A percentile compares a stretch with the other conserved stretches of the same genome.
Evolutionary conservation across 2,888 invertebrate species (phyloP).

Genomic region (Clunio marinus): DNA sequence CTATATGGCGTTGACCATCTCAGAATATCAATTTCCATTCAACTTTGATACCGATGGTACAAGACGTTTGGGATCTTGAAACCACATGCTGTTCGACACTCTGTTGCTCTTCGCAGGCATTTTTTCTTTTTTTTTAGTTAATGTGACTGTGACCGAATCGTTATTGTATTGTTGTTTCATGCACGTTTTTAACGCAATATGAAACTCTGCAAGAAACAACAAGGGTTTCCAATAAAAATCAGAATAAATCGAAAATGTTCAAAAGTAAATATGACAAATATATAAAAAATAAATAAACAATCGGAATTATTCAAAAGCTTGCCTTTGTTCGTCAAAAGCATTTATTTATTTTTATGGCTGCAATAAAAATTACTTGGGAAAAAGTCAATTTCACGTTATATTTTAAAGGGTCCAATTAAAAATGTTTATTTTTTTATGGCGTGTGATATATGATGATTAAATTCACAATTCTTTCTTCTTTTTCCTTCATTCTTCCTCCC

Average conservation of each 20-base stretch:
- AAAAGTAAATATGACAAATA: constrained; percentile 18
- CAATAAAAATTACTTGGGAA: constrained; percentile 20
- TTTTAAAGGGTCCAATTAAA: constrained; percentile 12
- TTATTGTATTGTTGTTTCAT: not conserved
- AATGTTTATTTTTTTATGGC: constrained; percentile 5
- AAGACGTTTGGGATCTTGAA: not conserved
- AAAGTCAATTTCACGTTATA: constrained; percentile 7
- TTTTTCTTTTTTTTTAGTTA: not conserved
- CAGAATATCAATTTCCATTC: constrained; percentile 23
- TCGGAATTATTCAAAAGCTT: constrained; percentile 22
- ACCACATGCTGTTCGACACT: constrained; percentile 31
- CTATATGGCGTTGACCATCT: constrained; percentile 23
- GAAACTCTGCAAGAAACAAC: constrained; percentile 3
- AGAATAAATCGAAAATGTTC: not conserved
- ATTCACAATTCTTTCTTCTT: not conserved
- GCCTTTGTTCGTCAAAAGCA: not conserved
- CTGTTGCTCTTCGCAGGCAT: constrained; percentile 16
- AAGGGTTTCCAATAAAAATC: constrained; percentile 7
- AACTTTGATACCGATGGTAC: not conserved
- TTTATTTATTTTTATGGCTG: constrained; percentile 6
- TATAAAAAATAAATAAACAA: constrained; percentile 30
- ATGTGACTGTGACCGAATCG: constrained; percentile 9
- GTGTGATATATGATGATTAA: not conserved
- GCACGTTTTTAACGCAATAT: not conserved
- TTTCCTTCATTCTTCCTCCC: not conserved